Evolutionary conservation across 2,797 vertebrate species (phyloP).

Genomic region (Danionella dracula): DNA sequence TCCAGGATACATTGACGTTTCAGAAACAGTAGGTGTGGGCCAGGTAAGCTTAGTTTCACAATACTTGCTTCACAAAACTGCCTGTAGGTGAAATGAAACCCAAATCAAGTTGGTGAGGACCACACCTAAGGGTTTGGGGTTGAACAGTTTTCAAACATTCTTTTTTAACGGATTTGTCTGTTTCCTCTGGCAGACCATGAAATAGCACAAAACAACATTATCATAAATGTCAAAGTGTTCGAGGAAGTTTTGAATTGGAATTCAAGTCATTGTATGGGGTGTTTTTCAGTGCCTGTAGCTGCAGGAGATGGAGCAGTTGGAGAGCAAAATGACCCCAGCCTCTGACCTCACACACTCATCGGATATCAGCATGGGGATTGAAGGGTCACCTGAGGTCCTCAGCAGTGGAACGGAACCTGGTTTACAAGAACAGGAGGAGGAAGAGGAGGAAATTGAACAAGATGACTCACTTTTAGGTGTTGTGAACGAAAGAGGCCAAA

Average conservation of each 20-base stretch:
- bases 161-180: too few species aligned
- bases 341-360: slow-evolving; percentile 48
- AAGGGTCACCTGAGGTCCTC: slow-evolving; percentile 14
- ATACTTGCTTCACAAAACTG: background rate
- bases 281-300: slow-evolving; percentile 34
- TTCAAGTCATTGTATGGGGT: background rate
- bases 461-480: slow-evolving; percentile 38
- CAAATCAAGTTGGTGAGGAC: background rate
- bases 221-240: background rate
- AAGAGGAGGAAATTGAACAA: slow-evolving; percentile 33
- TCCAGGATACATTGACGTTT: background rate
- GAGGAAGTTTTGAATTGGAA: background rate
- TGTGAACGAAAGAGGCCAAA: slow-evolving; percentile 28
- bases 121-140: background rate
- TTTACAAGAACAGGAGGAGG: slow-evolving; percentile 38
- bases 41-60: slow-evolving; percentile 1
- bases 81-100: slow-evolving; percentile 1
- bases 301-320: slow-evolving; percentile 53
- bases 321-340: slow-evolving; percentile 30
- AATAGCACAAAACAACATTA: too few species aligned
- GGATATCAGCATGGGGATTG: slow-evolving; percentile 31
- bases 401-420: slow-evolving; percentile 27
- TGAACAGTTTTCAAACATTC: too few species aligned
- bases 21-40: background rate
- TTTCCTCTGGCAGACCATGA: too few species aligned